Evolutionary conservation across 2,113 vertebrate genomes (phyloP), one percentile per base, ranked within the genome.

Genomic region (Xiphias gladius): DNA sequence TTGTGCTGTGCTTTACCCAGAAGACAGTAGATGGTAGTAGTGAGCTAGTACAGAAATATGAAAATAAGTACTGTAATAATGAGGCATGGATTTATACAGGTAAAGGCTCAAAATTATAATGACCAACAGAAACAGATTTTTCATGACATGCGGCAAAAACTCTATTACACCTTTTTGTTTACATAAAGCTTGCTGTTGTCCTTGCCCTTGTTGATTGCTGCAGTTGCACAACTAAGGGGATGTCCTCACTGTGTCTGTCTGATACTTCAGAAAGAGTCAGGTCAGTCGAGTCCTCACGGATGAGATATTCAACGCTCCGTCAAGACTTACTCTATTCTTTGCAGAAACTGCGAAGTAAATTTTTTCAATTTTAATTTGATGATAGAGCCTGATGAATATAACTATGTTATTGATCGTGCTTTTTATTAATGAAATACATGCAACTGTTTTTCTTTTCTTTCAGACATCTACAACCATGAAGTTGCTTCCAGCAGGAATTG

Each of bases 391-490:
- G 48, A 64, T 55, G 5, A 63, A 61, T 52, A 30, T 57, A 7
- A 14, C 61, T 39, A 17, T 46, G 4, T 48, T 22, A 41, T n/a
- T 16, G n/a, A n/a, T 16, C 46, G 14, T 19, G 28, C 48, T 48
- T 32, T 30, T 63, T 12, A 17, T 19, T 32, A 14, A 22, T 52
- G 2, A 43, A 17, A 22, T 37, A 8, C 59, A 22, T 32, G 0
- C n/a, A 10, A 59, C 12, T 20, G 7, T 75, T 48, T 35, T 16
- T 22, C 22, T 32, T 58, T 63, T 1, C 11, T 73, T 20, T 41
- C 35, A 86, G 57, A 75, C 28, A 19, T 77, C 59, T 80, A 4
- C 13, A 76, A 79, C 71, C 57, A 92, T 94, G 92, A 93, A 91
- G 88, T 41, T 94, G 61, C 30, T 85, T 61, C 48, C 86, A 20